phyloP scores from a whole-genome alignment of 92 coral and sea anemone species.

The Parazoanthus atlanticus region DNA sequence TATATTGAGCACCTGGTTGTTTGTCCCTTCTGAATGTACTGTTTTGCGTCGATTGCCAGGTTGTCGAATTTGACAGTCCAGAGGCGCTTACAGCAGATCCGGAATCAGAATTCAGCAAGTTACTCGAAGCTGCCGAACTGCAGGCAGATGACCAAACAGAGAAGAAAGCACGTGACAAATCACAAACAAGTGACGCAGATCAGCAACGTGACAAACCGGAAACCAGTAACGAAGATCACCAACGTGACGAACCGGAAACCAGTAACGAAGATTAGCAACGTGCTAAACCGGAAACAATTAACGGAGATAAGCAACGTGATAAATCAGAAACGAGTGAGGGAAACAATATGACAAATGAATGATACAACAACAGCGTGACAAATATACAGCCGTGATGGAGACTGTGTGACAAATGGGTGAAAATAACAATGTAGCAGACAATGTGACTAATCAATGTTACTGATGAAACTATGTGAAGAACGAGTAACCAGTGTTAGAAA shows the following conservation, averaged over 20 bases:
- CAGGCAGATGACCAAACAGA: conserved; percentile 41
- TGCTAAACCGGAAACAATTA: background rate
- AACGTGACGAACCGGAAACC: background rate
- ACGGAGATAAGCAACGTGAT: background rate
- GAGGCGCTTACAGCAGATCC: conserved; percentile 71
- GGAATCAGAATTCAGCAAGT: conserved; percentile 79
- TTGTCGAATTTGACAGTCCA: conserved; percentile 87
- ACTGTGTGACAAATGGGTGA: background rate
- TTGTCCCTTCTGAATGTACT: background rate
- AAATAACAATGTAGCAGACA: background rate
- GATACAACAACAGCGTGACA: background rate
- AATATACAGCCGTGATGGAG: background rate
- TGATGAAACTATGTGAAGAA: background rate
- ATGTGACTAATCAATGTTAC: background rate
- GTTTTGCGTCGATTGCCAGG: conserved; percentile 51
- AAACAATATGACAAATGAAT: background rate
- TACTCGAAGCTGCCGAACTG: conserved; percentile 79
- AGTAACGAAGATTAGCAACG: background rate
- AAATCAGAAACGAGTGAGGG: background rate
- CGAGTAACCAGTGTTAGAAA: background rate
- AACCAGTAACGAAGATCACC: background rate
- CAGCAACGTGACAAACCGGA: background rate
- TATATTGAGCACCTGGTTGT: background rate
- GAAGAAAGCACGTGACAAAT: background rate
- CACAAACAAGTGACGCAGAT: background rate